Conservation (phyloP, 2,113 vertebrate species). For the Hippocampus zosterae region DNA sequence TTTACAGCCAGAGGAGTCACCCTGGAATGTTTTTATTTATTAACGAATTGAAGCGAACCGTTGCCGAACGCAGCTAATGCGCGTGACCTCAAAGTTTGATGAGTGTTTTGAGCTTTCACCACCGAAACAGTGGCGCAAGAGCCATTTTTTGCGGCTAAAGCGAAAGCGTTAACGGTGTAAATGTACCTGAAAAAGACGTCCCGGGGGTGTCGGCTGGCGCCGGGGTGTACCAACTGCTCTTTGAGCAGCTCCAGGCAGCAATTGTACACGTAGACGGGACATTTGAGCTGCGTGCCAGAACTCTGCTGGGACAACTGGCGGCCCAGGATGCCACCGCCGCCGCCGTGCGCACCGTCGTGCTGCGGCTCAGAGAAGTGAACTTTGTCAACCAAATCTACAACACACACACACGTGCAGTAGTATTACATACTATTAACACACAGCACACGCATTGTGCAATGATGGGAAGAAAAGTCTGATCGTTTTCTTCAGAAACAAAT, state of each 20-base stretch:
- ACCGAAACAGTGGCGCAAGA: neutral
- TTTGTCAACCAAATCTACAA: slow-evolving; percentile 63
- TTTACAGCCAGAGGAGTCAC: no score
- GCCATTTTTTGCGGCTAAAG: neutral
- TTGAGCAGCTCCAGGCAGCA: slow-evolving; percentile 85
- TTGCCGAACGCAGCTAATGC: no score
- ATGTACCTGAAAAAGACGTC: slow-evolving; percentile 89
- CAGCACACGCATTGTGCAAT: neutral
- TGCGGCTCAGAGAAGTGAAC: slow-evolving; percentile 74
- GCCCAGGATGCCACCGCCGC: slow-evolving; percentile 71
- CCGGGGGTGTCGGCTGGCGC: slow-evolving; percentile 70
- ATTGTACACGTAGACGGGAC: slow-evolving; percentile 91
- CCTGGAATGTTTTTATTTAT: no score
- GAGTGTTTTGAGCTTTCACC: no score
- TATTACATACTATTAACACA: no score
- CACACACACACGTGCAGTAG: neutral
- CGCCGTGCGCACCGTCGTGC: slow-evolving; percentile 69
- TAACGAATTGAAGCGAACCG: no score
- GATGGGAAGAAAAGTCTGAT: no score
- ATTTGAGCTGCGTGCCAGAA: slow-evolving; percentile 72
- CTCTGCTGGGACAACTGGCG: slow-evolving; percentile 78
- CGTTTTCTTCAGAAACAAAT: neutral
- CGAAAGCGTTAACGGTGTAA: neutral
- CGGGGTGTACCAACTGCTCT: slow-evolving; percentile 84
- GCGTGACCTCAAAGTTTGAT: no score